These are phyloP conservation scores for Chymomyza costata DNA, from an alignment of 1,140 invertebrate genomes.

Conservation along the genomic window DNA sequence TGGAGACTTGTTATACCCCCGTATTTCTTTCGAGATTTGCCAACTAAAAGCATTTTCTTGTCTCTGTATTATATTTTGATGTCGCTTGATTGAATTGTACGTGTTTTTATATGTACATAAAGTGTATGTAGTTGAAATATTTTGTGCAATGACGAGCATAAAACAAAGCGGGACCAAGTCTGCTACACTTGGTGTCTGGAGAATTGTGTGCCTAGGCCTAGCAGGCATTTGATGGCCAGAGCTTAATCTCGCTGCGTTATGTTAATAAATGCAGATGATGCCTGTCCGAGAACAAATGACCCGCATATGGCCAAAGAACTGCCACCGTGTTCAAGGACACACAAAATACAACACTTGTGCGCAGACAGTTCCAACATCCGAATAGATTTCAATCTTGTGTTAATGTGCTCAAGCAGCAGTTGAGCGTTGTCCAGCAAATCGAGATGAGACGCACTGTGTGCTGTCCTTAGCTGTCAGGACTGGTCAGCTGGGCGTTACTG, in stretches of 20 bases:
- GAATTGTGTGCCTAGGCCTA: too few relatives aligned
- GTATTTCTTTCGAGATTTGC: neutral
- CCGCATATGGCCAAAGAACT: conserved; percentile 50
- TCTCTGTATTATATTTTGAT: conserved; percentile 48
- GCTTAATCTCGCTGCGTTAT: too few relatives aligned
- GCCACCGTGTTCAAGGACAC: conserved; percentile 43
- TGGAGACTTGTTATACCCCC: too few relatives aligned
- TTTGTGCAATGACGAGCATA: neutral
- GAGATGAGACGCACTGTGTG: conserved; percentile 6
- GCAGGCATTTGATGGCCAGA: too few relatives aligned
- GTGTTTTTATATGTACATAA: conserved; percentile 8
- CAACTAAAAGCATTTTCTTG: conserved; percentile 65
- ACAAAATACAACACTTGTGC: conserved; percentile 52
- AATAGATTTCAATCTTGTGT: conserved; percentile 59
- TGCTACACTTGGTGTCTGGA: too few relatives aligned
- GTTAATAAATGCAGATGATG: too few relatives aligned
- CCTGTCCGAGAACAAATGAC: conserved; percentile 53
- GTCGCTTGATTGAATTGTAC: conserved; percentile 49
- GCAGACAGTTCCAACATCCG: conserved; percentile 41
- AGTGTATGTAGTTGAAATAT: conserved; percentile 2
- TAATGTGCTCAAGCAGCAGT: conserved; percentile 39
- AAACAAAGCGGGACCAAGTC: too few relatives aligned
- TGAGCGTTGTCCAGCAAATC: conserved; percentile 3
- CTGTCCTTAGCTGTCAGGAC: conserved; percentile 17
- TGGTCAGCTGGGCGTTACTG: conserved; percentile 5